Evolutionary conservation across 2,797 vertebrate species (phyloP).

Genomic region (Sylvilagus floridanus): DNA sequence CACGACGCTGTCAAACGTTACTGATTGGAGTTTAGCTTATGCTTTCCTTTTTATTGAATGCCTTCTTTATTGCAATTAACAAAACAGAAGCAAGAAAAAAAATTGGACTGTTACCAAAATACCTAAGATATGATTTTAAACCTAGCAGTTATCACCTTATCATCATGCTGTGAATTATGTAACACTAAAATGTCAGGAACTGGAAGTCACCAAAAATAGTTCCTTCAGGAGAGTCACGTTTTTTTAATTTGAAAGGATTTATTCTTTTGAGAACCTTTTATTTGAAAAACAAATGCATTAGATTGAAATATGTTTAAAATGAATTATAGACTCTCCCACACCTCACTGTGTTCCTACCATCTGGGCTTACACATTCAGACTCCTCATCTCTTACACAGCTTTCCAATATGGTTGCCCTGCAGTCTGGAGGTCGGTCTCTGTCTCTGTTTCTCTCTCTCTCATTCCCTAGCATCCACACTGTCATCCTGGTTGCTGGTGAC

Average conservation of each 20-base stretch:
- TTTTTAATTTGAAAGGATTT: background rate
- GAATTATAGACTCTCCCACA: background rate
- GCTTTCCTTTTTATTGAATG: conserved; percentile 68
- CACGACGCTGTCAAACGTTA: conserved; percentile 58
- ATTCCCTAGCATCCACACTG: background rate
- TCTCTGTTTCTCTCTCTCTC: no score
- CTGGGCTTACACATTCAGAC: background rate
- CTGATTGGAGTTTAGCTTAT: conserved; percentile 40
- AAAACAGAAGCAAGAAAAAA: conserved; percentile 76
- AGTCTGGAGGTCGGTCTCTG: background rate
- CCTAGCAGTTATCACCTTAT: background rate
- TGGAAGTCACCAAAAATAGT: background rate
- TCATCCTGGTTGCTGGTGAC: background rate
- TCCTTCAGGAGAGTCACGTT: background rate
- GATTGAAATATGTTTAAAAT: background rate
- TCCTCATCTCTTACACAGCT: background rate
- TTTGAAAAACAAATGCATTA: background rate
- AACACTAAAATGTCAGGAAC: conserved; percentile 9
- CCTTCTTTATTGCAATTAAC: conserved; percentile 87
- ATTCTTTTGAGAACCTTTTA: conserved; percentile 7
- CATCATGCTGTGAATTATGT: background rate
- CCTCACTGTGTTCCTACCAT: background rate
- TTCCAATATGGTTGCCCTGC: background rate
- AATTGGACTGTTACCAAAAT: conserved; percentile 39
- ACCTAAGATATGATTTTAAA: conserved; percentile 31